Evolutionary conservation across 1,140 invertebrate genomes (phyloP), one percentile per base, ranked within the genome.

Genomic region (Pseudobourletiella spinata): DNA sequence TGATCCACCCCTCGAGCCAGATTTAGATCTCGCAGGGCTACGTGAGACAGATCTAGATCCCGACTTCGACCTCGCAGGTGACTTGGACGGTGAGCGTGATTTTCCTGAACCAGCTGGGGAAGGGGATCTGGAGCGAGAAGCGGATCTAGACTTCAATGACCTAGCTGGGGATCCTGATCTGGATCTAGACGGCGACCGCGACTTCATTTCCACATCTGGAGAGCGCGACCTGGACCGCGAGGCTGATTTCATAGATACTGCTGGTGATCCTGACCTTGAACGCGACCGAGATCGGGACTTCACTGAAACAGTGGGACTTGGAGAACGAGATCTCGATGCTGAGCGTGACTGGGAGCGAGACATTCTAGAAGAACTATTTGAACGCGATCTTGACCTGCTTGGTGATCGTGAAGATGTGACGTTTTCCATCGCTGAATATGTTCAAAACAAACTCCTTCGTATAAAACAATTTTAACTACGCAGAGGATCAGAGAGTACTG

Each of bases 191-290:
- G 50, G 39, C 16, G 73, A 76, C 29, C 72, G 48, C 26, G 76
- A 77, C 35, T 73, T 71, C 1, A 76, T 77, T 26, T 8, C 32
- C 32, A 39, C 8, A n/a, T 39, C 32, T n/a, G 32, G 32, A 39
- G 73, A 74, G 32, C 68, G 70, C 16, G 73, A 74, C 57, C 61
- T 69, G 18, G 74, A 74, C 11, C 67, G 61, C 8, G 70, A 50
- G n/a, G 26, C 32, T 16, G 60, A 62, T 2, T 46, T 30, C n/a
- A 26, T 15, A 48, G 29, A 22, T 46, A 26, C 11, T 32, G 20
- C 11, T 2, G 25, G 11, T 14, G 32, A 55, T 55, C 29, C 50
- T 30, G 57, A 59, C 3, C 57, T 35, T 3, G 57, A 59, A 2
- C 57, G 42, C 1, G 24, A 42, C 32, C 28, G 3, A 0, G 72